phyloP scores from a whole-genome alignment of 2,797 vertebrate species.

The Rhinoraja longicauda region DNA sequence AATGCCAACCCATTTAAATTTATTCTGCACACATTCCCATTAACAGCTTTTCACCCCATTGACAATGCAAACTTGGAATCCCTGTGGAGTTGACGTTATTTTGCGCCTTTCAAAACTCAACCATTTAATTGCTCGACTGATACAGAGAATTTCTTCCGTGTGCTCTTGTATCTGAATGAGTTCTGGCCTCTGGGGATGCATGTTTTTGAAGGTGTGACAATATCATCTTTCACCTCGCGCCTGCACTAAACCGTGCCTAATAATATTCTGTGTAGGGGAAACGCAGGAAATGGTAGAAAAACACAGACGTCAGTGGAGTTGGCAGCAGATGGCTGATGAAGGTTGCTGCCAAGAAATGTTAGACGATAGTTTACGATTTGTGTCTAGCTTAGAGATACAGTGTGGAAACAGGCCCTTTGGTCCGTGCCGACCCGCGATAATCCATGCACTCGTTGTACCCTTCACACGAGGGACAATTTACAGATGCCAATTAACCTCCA shows the following conservation, averaged over 20 bases:
- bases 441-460: too few relatives aligned
- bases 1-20: too few relatives aligned
- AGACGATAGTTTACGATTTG: not conserved
- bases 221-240: not conserved
- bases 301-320: not conserved
- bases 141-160: not conserved
- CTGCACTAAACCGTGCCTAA: not conserved
- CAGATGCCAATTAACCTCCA: too few relatives aligned
- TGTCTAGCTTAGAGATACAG: too few relatives aligned
- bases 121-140: not conserved
- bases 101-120: not conserved
- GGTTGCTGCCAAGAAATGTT: not conserved
- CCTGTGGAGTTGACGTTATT: not conserved
- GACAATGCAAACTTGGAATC: not conserved
- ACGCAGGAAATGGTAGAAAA: not conserved
- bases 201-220: not conserved
- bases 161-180: not conserved
- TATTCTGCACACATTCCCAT: too few relatives aligned
- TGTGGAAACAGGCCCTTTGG: too few relatives aligned
- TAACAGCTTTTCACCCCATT: too few relatives aligned
- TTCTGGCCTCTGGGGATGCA: not conserved
- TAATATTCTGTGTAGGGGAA: not conserved
- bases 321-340: not conserved
- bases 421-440: too few relatives aligned
- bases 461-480: too few relatives aligned